Percentiles rank a stretch among this genome's conserved stretches.
Conservation (phyloP, 2,797 vertebrate species). For the Gymnoscopelus microlampas region DNA sequence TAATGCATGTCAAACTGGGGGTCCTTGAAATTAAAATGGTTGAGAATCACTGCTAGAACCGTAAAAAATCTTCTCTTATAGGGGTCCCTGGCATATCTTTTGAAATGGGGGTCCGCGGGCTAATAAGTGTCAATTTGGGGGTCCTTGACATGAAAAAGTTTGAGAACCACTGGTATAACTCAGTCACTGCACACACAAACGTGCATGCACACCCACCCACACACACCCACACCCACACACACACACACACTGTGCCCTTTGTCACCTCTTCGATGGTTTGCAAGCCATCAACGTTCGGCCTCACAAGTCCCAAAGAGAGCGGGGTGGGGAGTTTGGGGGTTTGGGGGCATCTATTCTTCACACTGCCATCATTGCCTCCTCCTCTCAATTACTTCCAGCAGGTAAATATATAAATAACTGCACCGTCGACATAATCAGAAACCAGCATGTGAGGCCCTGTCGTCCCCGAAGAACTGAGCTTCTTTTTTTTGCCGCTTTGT, state of each 20-base stretch:
- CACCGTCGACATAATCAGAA: conserved; percentile 68
- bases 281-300: conserved; percentile 40
- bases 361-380: conserved; percentile 64
- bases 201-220: conserved; percentile 34
- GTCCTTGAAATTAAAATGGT: too few relatives aligned
- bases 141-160: too few relatives aligned
- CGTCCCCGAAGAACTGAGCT: conserved; percentile 63
- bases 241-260: conserved; percentile 40
- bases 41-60: too few relatives aligned
- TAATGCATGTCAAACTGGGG: too few relatives aligned
- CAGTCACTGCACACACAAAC: too few relatives aligned
- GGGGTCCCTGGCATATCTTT: too few relatives aligned
- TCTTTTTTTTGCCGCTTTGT: conserved; percentile 73
- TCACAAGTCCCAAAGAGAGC: conserved; percentile 68
- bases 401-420: conserved; percentile 70
- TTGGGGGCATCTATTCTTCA: conserved; percentile 40
- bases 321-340: too few relatives aligned
- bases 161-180: too few relatives aligned
- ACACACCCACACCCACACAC: conserved; percentile 22
- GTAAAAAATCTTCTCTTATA: too few relatives aligned
- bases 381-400: conserved; percentile 59
- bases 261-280: conserved; percentile 16
- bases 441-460: conserved; percentile 63
- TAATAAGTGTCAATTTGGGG: too few relatives aligned
- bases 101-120: too few relatives aligned